Evolutionary conservation across 2,797 vertebrate species (phyloP).

Genomic region (Gambelia wislizenii): DNA sequence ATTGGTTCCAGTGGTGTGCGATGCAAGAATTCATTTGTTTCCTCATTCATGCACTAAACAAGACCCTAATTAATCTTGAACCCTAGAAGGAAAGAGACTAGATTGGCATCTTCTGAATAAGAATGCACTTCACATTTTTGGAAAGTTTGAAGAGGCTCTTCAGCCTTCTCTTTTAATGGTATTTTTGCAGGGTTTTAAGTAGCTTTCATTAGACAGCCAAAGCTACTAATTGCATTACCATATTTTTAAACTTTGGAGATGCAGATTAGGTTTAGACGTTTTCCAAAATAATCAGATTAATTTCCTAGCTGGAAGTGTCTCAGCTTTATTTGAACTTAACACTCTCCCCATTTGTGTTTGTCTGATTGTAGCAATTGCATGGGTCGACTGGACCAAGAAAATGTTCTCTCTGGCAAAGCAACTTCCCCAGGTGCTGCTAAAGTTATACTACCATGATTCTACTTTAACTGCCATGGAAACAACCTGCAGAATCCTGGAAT

Average conservation of each 20-base stretch:
- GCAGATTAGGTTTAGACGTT: conserved; percentile 36
- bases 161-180: conserved; percentile 73
- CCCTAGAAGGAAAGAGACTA: conserved; percentile 76
- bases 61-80: conserved; percentile 82
- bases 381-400: neutral
- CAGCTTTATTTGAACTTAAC: neutral
- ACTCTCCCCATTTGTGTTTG: neutral
- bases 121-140: conserved; percentile 76
- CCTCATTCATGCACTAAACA: conserved; percentile 80
- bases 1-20: conserved; percentile 74
- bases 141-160: conserved; percentile 82
- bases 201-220: conserved; percentile 76
- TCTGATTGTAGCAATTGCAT: neutral
- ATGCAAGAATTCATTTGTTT: conserved; percentile 79
- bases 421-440: neutral
- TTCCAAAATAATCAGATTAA: conserved; percentile 41
- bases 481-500: no score
- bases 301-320: conserved; percentile 32
- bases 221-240: conserved; percentile 82
- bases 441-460: no score
- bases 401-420: neutral
- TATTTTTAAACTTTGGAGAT: conserved; percentile 79
- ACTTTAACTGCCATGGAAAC: no score
- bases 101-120: conserved; percentile 76
- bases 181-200: conserved; percentile 75